Evolutionary conservation across 2,797 vertebrate species (phyloP), one percentile per base, ranked within the genome.

Genomic region (Kryptolebias ocellatus): DNA sequence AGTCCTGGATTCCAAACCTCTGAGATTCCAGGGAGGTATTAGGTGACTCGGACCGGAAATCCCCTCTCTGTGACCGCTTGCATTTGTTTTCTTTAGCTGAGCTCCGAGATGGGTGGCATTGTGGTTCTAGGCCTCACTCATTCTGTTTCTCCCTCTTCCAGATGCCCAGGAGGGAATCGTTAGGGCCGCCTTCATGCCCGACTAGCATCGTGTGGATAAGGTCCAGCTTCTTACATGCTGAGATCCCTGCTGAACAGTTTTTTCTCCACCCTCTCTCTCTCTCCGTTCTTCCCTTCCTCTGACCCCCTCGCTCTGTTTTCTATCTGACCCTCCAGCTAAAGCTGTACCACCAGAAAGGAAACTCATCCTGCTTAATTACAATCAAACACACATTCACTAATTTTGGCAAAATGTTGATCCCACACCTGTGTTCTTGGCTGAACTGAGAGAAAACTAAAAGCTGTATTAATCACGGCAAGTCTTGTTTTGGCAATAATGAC

Each of bases 81-180:
- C 64, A 70, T 89, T 91, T 91, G 87, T 90, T 91, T 93, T 88
- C 62, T 81, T 92, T 88, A 78, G 78, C 84, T 82, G 78, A 83
- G 79, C 85, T 83, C 83, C 83, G 64, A 88, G 90, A 87, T 91
- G 88, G 90, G 88, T 93, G 92, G 89, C 86, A 92, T 90, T 90
- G 84, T 47, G 71, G 84, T 85, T 83, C 79, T 61, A 65, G 78
- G 78, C 83, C 85, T 79, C 81, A 56, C 83, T 89, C 85, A 64
- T 78, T 88, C 83, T 81, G 77, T 71, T 81, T 83, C 76, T 81
- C 86, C 81, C 74, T 85, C 87, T 87, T 89, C 89, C 90, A 93
- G 86, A 89, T 88, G 85, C 87, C 84, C 81, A 86, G 82, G 64
- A 86, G 83, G 84, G 87, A 89, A 84, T 83, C 53, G 84, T 85